Base-by-base conservation (phyloP, 2,888 invertebrate genomes). In the Venustoraphidia nigricollis region DNA sequence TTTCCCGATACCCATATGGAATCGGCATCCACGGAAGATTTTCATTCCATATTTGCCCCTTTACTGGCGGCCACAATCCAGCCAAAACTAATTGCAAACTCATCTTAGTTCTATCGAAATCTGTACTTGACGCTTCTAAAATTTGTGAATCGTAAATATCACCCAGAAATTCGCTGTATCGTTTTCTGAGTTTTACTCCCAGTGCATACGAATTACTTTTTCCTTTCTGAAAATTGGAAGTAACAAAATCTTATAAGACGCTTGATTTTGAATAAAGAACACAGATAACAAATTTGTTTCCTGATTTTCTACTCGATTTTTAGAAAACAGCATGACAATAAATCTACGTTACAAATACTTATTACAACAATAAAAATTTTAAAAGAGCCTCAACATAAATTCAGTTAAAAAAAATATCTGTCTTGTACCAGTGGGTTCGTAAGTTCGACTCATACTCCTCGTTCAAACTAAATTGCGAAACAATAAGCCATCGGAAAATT, bases 21-120 rank as follows among this genome's bases (percentile, higher is more conserved):
- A 81, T 73, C 1, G 81, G 81, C 54, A 76, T 73, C 81, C 80
- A 81, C 4, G 61, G 54, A 9, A 79, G 53, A 41, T 58, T 51
- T 9, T 59, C 48, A 46, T 70, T 66, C 75, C 75, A 76, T 47
- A 56, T 59, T 56, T 76, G 72, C 1, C 59, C 51, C 2, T 36
- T 43, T 1, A 62, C 59, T 1, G 83, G 81, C 3, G 79, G 81
- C 61, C 76, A 87, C 27, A 87, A 59, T 0, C 79, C 84, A 2
- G 83, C 76, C 50, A 83, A 65, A 4, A 81, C 79, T 34, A 81
- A 66, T 51, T 81, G 68, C 0, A 78, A 81, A 4, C 83, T 81
- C 76, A 83, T 83, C 64, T 86, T 75, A 0, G 88, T 86, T 44
- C 86, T 70, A 46, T 81, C 80, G 58, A 71, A 80, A 59, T 81